Conservation (phyloP, 2,888 invertebrate species). For the Drosophila neotestacea region DNA sequence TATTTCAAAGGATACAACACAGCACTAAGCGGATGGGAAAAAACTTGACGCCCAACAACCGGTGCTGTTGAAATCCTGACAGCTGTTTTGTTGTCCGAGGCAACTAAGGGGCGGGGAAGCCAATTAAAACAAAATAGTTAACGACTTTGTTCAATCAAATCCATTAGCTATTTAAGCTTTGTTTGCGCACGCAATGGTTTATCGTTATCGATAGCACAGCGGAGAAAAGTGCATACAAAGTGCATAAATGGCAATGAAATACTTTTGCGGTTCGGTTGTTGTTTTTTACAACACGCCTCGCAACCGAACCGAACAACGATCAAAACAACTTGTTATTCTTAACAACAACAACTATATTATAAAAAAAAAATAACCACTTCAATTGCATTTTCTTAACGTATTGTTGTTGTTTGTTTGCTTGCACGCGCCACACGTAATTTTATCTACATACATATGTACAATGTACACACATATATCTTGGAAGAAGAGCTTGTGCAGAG, state of each 20-base stretch:
- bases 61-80: constrained; percentile 54
- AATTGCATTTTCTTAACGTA: constrained; percentile 38
- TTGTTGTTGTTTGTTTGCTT: constrained; percentile 45
- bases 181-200: constrained; percentile 35
- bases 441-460: constrained; percentile 32
- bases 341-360: constrained; percentile 19
- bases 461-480: not conserved
- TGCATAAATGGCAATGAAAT: constrained; percentile 69
- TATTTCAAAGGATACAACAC: not conserved
- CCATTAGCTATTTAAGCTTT: constrained; percentile 23
- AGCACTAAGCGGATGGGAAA: constrained; percentile 33
- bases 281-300: constrained; percentile 62
- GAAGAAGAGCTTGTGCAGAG: constrained; percentile 14
- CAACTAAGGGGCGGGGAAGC: constrained; percentile 36
- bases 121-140: constrained; percentile 54
- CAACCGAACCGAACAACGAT: constrained; percentile 59
- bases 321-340: constrained; percentile 77
- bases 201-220: constrained; percentile 52
- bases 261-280: constrained; percentile 55
- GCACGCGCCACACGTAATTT: constrained; percentile 59
- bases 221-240: constrained; percentile 25
- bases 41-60: constrained; percentile 62
- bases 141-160: constrained; percentile 50
- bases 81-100: constrained; percentile 70
- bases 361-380: constrained; percentile 40